phyloP scores from a whole-genome alignment of 2,888 invertebrate species.

The Chydorus sphaericus region DNA sequence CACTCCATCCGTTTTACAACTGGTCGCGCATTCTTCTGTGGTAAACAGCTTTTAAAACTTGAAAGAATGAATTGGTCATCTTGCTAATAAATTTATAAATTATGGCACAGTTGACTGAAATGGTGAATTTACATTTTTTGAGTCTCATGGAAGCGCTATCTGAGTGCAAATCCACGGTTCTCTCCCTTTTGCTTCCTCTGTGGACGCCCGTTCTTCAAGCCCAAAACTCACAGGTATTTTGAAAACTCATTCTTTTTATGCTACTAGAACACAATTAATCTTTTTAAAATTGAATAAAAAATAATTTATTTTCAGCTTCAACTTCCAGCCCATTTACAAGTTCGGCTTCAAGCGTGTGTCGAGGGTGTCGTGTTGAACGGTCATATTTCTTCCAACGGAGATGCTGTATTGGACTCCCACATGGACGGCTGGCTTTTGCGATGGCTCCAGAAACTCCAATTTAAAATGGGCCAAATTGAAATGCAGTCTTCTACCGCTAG shows the following conservation, averaged over 20 bases:
- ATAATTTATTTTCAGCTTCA: constrained; percentile 29
- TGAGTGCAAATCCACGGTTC: constrained; percentile 84
- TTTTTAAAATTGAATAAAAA: too few species aligned
- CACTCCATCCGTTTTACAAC: constrained; percentile 83
- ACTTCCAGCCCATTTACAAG: constrained; percentile 77
- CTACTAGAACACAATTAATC: neutral
- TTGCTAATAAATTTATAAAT: neutral
- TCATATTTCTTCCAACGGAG: neutral
- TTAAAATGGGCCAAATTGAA: constrained; percentile 97
- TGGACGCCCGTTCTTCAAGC: constrained; percentile 94
- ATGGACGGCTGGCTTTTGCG: constrained; percentile 39
- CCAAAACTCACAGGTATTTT: constrained; percentile 3
- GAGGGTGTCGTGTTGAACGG: neutral
- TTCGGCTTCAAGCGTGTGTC: constrained; percentile 72
- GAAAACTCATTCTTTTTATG: neutral
- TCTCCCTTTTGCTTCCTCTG: constrained; percentile 79
- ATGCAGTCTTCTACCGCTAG: constrained; percentile 81
- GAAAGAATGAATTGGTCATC: neutral
- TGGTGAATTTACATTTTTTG: constrained; percentile 92
- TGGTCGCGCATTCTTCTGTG: constrained; percentile 80
- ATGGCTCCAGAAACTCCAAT: constrained; percentile 84
- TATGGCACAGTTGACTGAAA: constrained; percentile 68
- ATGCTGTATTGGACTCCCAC: neutral
- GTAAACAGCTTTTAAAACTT: constrained; percentile 36
- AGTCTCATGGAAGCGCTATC: constrained; percentile 85